phyloP scores from a whole-genome alignment of 2,888 invertebrate species.

The Agrochola circellaris region DNA sequence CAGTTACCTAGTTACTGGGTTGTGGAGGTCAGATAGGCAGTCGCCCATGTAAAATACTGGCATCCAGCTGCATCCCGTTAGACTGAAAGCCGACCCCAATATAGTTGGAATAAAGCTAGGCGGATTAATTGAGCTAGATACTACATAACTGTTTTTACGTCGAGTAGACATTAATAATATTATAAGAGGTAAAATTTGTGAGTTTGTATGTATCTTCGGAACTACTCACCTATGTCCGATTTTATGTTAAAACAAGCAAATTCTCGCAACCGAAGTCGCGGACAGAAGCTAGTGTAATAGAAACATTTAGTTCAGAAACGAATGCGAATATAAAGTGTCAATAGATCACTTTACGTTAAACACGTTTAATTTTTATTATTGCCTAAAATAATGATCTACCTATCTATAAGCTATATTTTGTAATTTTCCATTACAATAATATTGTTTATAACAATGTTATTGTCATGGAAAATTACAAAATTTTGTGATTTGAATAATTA shows the following conservation, averaged over 20 bases:
- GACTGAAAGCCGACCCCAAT: no score
- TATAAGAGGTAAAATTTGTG: no score
- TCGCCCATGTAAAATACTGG: no score
- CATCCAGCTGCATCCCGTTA: no score
- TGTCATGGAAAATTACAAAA: no score
- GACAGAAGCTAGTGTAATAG: neutral
- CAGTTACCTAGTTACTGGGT: neutral
- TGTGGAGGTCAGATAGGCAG: neutral
- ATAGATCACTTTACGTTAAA: neutral
- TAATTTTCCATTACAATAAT: constrained; percentile 28
- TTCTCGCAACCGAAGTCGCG: neutral
- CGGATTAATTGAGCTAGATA: no score
- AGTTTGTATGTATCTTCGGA: neutral
- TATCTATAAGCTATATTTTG: constrained; percentile 2
- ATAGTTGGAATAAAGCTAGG: no score
- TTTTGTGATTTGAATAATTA: constrained; percentile 17
- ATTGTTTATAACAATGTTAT: neutral
- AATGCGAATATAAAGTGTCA: neutral
- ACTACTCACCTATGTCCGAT: neutral
- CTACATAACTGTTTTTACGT: neutral
- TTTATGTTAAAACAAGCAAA: neutral
- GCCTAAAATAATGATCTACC: neutral
- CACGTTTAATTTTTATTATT: neutral
- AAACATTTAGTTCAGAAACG: neutral
- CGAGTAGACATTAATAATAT: no score